Percentiles rank a stretch among this genome's conserved stretches.
Evolutionary conservation across 2,797 vertebrate species (phyloP).

Genomic region (Sebastes kiyomatsui): DNA sequence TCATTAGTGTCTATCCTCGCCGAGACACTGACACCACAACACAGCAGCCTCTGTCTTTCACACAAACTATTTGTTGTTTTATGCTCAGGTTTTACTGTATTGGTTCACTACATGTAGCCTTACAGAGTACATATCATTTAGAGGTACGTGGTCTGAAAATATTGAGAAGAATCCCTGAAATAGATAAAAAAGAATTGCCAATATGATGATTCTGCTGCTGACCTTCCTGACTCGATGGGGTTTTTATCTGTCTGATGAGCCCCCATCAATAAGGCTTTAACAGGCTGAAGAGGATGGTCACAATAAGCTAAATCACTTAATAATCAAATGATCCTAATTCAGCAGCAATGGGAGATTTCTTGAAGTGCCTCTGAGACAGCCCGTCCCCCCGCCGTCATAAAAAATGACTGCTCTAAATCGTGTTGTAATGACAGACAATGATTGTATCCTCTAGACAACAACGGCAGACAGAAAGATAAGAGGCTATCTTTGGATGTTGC

Average conservation of each 20-base stretch:
- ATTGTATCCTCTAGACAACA: not conserved
- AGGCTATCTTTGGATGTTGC: not conserved
- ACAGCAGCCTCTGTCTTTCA: no score
- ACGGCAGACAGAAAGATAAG: not conserved
- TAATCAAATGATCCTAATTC: slow-evolving; percentile 31
- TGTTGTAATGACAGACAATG: not conserved
- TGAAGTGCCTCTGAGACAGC: slow-evolving; percentile 23
- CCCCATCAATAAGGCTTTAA: not conserved
- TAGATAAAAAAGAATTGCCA: not conserved
- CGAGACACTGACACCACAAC: not conserved
- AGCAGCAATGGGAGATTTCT: not conserved
- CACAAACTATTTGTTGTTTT: no score
- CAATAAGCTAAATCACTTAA: not conserved
- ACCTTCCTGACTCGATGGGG: not conserved
- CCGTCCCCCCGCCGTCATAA: not conserved
- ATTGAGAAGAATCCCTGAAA: not conserved
- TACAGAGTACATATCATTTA: accelerated
- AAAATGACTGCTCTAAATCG: slow-evolving; percentile 7
- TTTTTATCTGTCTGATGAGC: not conserved
- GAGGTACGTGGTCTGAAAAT: not conserved
- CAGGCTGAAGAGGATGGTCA: not conserved
- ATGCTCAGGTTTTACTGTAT: no score
- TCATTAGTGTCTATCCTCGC: slow-evolving; percentile 6
- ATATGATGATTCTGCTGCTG: not conserved
- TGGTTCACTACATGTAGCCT: no score